phyloP scores from a whole-genome alignment of 2,113 vertebrate genomes.

The Tautogolabrus adspersus region DNA sequence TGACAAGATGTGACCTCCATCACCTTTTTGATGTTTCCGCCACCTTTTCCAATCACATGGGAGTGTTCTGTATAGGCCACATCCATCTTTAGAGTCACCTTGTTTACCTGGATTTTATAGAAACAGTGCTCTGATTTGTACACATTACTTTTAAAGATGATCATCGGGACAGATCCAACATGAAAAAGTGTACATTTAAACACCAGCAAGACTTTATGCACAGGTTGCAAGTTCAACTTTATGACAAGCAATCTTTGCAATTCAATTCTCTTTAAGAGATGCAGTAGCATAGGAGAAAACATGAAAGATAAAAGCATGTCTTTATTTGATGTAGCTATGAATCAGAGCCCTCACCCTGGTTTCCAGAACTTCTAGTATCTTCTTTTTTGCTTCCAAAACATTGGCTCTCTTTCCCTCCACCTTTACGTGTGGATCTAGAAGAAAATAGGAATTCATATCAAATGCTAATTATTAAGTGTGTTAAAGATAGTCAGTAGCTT shows the following conservation, averaged over 20 bases:
- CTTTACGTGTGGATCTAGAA: slow-evolving; percentile 85
- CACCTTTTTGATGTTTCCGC: slow-evolving; percentile 87
- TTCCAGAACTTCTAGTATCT: slow-evolving; percentile 84
- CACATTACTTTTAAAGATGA: background rate
- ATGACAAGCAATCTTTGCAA: too few relatives aligned
- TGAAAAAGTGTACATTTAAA: background rate
- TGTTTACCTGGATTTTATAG: slow-evolving; percentile 78
- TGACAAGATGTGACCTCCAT: slow-evolving; percentile 87
- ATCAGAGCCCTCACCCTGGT: slow-evolving; percentile 74
- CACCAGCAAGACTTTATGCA: too few relatives aligned
- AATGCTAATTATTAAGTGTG: background rate
- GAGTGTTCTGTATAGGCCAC: slow-evolving; percentile 87
- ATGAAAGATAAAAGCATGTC: background rate
- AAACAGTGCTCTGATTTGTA: background rate
- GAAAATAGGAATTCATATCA: slow-evolving; percentile 2
- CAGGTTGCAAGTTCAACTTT: too few relatives aligned
- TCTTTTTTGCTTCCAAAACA: slow-evolving; percentile 83
- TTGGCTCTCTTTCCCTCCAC: slow-evolving; percentile 82
- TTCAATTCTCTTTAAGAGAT: too few relatives aligned
- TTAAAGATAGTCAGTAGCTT: too few relatives aligned
- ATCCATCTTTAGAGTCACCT: slow-evolving; percentile 87
- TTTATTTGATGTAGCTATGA: background rate
- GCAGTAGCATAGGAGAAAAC: too few relatives aligned
- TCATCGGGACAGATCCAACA: background rate
- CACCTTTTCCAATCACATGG: slow-evolving; percentile 87